These are phyloP conservation scores for Chaenogobius annularis DNA, from an alignment of 2,113 vertebrate genomes.

Conservation along the genomic window DNA sequence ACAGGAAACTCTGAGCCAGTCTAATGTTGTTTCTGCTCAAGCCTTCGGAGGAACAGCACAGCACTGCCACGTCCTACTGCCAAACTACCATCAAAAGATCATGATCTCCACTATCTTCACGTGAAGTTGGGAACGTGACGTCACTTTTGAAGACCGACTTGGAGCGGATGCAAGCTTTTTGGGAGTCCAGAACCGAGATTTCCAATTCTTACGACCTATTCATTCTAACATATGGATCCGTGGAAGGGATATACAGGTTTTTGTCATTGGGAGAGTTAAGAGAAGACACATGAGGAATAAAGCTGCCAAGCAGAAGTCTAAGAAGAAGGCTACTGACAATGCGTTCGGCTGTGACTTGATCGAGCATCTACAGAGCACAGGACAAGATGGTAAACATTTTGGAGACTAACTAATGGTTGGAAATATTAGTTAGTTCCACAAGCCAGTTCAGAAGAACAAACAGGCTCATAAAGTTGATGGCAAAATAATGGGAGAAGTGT, in stretches of 20 bases:
- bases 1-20: conserved; percentile 68
- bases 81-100: conserved; percentile 15
- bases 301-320: conserved; percentile 93
- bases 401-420: conserved; percentile 9
- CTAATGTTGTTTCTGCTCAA: conserved; percentile 65
- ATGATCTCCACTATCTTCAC: conserved; percentile 28
- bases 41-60: conserved; percentile 53
- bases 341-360: conserved; percentile 96
- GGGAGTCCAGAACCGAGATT: conserved; percentile 61
- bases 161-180: conserved; percentile 72
- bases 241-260: conserved; percentile 51
- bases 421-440: neutral
- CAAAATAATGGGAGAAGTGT: conserved; percentile 3
- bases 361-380: conserved; percentile 92
- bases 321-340: conserved; percentile 90
- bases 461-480: neutral
- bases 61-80: conserved; percentile 34
- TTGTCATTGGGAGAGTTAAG: conserved; percentile 64
- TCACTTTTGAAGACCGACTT: conserved; percentile 74
- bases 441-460: neutral
- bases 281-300: conserved; percentile 98
- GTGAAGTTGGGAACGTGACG: conserved; percentile 63
- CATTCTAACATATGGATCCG: conserved; percentile 57
- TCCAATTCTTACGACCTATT: conserved; percentile 43
- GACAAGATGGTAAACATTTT: conserved; percentile 91